Evolutionary conservation across 1,140 invertebrate species (phyloP).

Genomic region (Physella acuta): DNA sequence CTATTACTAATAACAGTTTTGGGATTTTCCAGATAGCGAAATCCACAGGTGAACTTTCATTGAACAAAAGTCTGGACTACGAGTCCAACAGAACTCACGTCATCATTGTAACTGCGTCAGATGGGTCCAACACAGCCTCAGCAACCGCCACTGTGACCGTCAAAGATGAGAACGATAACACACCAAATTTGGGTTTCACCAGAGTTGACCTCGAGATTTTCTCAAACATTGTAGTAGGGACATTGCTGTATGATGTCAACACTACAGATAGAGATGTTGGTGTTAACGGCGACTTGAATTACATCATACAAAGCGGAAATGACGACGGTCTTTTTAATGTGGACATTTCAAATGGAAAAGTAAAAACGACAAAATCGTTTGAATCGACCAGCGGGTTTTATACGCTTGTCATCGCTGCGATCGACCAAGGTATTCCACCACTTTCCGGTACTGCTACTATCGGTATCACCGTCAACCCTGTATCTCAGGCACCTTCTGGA

Average conservation of each 20-base stretch:
- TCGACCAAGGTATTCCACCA: conserved; percentile 2
- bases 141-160: conserved; percentile 25
- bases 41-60: conserved; percentile 15
- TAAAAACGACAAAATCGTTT: neutral
- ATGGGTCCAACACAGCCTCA: neutral
- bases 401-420: neutral
- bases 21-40: conserved; percentile 7
- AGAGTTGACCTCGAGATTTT: neutral
- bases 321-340: conserved; percentile 14
- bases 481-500: neutral
- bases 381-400: neutral
- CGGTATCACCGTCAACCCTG: neutral
- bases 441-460: conserved; percentile 7
- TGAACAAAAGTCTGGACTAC: conserved; percentile 10
- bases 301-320: conserved; percentile 17
- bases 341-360: conserved; percentile 3
- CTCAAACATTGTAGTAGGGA: neutral
- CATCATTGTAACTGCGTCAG: conserved; percentile 2
- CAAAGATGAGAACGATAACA: conserved; percentile 27
- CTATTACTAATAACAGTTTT: conserved; percentile 8
- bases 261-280: conserved; percentile 11
- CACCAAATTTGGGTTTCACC: conserved; percentile 10
- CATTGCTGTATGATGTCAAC: neutral
- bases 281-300: conserved; percentile 4
- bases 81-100: neutral